These are phyloP conservation scores for Volucella bombylans DNA, from an alignment of 2,888 invertebrate species.

Conservation along the genomic window DNA sequence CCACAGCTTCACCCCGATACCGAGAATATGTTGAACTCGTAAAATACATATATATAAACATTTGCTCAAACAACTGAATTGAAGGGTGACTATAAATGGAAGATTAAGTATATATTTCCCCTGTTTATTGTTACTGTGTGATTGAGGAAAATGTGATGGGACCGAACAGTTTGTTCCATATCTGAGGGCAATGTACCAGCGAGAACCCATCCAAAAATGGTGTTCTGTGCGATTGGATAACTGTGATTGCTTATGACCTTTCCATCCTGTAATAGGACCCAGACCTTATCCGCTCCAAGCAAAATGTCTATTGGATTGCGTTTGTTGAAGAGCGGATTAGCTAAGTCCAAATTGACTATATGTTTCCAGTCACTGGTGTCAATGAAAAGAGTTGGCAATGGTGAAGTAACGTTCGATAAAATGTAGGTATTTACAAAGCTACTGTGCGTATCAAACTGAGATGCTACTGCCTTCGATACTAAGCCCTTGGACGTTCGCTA, in stretches of 20 bases:
- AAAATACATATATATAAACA: no score
- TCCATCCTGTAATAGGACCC: background rate
- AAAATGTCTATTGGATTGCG: background rate
- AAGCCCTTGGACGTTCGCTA: background rate
- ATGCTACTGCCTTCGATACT: background rate
- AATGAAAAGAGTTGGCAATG: background rate
- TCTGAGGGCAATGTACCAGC: no score
- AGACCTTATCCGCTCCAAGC: background rate
- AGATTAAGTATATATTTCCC: no score
- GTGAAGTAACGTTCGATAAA: background rate
- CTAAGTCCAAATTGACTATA: background rate
- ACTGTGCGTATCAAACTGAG: background rate
- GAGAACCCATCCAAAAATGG: no score
- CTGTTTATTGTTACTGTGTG: no score
- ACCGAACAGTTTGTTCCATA: no score
- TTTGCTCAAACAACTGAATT: no score
- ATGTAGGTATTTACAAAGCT: background rate
- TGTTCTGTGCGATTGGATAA: no score
- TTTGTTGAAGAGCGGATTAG: background rate
- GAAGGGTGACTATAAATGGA: no score
- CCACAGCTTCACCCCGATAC: no score
- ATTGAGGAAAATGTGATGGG: no score
- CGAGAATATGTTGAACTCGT: no score
- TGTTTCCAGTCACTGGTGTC: background rate
- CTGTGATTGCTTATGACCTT: background rate